These are phyloP conservation scores for Himalopsyche japonica DNA, from an alignment of 2,888 invertebrate species.

Conservation along the genomic window DNA sequence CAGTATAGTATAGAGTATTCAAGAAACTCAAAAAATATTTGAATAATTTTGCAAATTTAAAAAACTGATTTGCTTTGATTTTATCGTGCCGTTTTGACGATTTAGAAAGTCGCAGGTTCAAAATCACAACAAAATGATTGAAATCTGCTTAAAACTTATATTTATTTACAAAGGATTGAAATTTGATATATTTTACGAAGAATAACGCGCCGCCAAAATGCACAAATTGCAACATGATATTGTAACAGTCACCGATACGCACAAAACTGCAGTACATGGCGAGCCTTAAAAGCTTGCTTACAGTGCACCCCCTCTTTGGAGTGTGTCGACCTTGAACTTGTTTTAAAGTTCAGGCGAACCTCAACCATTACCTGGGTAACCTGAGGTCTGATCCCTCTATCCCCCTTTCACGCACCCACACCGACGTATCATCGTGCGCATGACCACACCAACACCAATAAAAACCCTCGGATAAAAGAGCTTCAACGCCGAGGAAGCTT, in stretches of 20 bases:
- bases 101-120: too few relatives aligned
- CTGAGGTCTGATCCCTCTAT: not conserved
- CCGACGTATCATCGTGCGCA: not conserved
- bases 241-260: not conserved
- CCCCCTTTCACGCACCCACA: not conserved
- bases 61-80: too few relatives aligned
- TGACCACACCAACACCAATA: not conserved
- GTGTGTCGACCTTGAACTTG: constrained; percentile 36
- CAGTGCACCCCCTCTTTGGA: not conserved
- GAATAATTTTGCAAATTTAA: too few relatives aligned
- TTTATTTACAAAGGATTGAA: too few relatives aligned
- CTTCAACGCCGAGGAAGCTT: not conserved
- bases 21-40: too few relatives aligned
- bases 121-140: too few relatives aligned
- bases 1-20: too few relatives aligned
- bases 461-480: not conserved
- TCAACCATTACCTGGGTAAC: constrained; percentile 29
- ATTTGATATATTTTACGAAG: too few relatives aligned
- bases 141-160: too few relatives aligned
- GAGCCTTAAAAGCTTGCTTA: not conserved
- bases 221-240: too few relatives aligned
- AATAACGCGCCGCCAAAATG: too few relatives aligned
- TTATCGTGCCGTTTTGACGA: too few relatives aligned
- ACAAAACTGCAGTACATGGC: not conserved
- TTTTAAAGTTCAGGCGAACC: constrained; percentile 33